These are phyloP conservation scores for Megaceryle maxima DNA, from an alignment of 2,113 vertebrate genomes.

Conservation along the genomic window DNA sequence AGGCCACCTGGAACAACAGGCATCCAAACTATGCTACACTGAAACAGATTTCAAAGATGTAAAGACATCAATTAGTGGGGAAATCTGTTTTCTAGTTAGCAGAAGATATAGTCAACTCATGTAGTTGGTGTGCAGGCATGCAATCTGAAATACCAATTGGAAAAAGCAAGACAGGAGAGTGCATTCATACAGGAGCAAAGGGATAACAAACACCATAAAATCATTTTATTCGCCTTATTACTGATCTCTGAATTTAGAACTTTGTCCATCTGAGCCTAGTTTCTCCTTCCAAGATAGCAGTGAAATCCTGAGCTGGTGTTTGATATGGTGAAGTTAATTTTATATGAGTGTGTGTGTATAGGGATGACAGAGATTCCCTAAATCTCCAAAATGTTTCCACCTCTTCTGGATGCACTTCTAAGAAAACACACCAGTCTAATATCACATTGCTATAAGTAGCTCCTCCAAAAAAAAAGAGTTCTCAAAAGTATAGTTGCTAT, in stretches of 20 bases:
- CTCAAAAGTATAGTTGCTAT: background rate
- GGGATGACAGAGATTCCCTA: background rate
- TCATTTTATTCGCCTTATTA: background rate
- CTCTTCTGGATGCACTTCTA: background rate
- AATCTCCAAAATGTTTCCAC: background rate
- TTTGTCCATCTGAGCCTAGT: slow-evolving; percentile 10
- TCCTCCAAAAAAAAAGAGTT: background rate
- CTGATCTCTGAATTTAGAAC: background rate
- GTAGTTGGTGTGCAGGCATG: background rate
- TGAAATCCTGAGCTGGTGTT: background rate
- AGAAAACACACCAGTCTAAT: background rate
- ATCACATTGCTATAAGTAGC: background rate
- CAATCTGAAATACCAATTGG: background rate
- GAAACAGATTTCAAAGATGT: background rate
- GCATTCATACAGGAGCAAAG: slow-evolving; percentile 36
- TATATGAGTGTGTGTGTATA: background rate
- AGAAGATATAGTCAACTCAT: background rate
- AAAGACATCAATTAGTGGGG: background rate
- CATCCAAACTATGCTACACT: background rate
- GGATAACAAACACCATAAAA: background rate
- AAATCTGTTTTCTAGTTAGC: background rate
- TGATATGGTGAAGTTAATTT: background rate
- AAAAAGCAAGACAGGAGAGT: background rate
- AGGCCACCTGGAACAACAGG: background rate
- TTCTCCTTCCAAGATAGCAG: slow-evolving; percentile 7